Evolutionary conservation across 2,797 vertebrate species (phyloP).

Genomic region (Danio jaintianensis): DNA sequence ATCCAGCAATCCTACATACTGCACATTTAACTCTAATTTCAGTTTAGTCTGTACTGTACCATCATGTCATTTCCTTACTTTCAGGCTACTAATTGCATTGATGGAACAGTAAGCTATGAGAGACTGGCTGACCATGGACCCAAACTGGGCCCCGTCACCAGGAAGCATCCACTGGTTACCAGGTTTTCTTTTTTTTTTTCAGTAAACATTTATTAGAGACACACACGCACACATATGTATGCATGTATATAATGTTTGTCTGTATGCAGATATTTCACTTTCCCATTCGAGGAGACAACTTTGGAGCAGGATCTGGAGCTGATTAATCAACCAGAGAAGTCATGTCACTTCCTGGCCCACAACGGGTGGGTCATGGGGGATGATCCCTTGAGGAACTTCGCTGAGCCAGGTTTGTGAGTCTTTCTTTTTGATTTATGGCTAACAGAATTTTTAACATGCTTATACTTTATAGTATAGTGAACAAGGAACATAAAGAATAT

Average conservation of each 20-base stretch:
- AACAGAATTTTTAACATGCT: background rate
- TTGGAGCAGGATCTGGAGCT: conserved; percentile 85
- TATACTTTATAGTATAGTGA: background rate
- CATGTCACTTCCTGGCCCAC: conserved; percentile 90
- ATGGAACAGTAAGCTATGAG: conserved; percentile 91
- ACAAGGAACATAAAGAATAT: background rate
- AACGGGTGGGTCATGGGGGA: conserved; percentile 99
- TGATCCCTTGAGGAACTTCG: conserved; percentile 95
- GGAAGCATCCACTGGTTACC: conserved; percentile 90
- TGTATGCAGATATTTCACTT: conserved; percentile 90
- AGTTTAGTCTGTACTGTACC: background rate
- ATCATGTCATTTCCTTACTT: background rate
- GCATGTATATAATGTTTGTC: background rate
- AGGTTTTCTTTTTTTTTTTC: conserved; percentile 75
- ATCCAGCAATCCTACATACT: too few relatives aligned
- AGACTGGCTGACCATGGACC: conserved; percentile 89
- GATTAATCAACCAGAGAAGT: conserved; percentile 84
- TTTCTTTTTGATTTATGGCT: background rate
- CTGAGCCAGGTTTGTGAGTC: conserved; percentile 84
- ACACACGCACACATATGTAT: background rate
- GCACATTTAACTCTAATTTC: background rate
- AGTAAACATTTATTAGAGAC: too few relatives aligned
- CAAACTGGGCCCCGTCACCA: conserved; percentile 87
- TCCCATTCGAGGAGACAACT: conserved; percentile 83
- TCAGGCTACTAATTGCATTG: conserved; percentile 88